phyloP scores from a whole-genome alignment of 2,113 vertebrate species.

The Eptesicus fuscus region DNA sequence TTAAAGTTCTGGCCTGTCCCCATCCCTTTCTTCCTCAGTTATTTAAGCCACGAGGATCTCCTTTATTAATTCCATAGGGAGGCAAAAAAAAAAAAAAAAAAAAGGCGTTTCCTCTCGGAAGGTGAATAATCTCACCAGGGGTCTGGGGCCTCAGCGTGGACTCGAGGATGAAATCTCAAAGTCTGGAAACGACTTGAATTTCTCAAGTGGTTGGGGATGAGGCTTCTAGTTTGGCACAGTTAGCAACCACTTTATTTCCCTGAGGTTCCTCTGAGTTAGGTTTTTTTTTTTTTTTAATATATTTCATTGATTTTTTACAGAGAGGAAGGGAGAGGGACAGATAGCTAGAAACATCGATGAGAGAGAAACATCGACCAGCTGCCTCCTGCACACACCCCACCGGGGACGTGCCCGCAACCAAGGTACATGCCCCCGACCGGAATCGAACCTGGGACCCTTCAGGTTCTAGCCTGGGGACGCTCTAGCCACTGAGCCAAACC shows the following conservation, averaged over 20 bases:
- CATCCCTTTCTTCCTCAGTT: neutral
- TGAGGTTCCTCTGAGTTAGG: neutral
- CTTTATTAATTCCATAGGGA: neutral
- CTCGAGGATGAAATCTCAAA: neutral
- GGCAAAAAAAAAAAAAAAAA: neutral
- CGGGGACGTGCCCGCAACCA: too few species aligned
- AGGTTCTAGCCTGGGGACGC: too few species aligned
- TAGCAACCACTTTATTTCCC: neutral
- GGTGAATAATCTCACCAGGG: neutral
- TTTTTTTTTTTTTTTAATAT: too few species aligned
- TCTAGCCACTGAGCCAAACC: too few species aligned
- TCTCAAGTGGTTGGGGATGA: neutral
- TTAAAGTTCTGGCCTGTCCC: neutral
- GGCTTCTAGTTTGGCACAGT: neutral
- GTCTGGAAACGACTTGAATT: neutral
- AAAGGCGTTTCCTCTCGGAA: neutral
- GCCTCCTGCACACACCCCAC: too few species aligned
- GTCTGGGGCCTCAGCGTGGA: neutral
- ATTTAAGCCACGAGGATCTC: neutral
- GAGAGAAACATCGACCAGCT: too few species aligned
- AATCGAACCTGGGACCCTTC: too few species aligned
- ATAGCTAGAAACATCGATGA: too few species aligned
- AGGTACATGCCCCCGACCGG: too few species aligned
- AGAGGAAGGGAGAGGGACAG: too few species aligned
- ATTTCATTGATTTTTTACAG: too few species aligned